Percentiles rank a stretch among this genome's conserved stretches.
Conservation (phyloP, 2,888 invertebrate species). For the Ganaspis brasiliensis region DNA sequence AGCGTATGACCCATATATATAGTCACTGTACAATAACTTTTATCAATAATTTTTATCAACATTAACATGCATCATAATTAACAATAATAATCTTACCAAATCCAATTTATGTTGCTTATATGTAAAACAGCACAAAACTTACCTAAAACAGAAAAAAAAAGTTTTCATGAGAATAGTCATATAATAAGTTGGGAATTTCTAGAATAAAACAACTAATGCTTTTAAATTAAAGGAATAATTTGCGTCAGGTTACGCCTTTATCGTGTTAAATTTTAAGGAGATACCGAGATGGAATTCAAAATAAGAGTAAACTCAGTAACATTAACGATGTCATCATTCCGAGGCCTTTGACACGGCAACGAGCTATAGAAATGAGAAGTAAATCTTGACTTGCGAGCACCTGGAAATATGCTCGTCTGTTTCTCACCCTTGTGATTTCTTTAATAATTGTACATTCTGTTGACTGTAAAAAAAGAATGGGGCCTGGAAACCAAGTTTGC, state of each 20-base stretch:
- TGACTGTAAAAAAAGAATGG: not conserved
- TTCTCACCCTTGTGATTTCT: not conserved
- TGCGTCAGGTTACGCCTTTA: not conserved
- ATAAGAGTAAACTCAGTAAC: constrained; percentile 1
- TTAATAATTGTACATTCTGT: constrained; percentile 9
- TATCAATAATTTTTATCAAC: no score
- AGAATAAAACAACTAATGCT: not conserved
- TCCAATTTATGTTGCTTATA: no score
- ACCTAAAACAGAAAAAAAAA: not conserved
- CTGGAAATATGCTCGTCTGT: not conserved
- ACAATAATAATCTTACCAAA: no score
- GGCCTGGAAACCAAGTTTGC: not conserved
- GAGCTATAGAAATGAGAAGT: constrained; percentile 2
- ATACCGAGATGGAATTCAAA: not conserved
- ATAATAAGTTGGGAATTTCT: not conserved
- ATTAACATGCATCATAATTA: no score
- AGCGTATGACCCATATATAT: no score
- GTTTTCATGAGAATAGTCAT: not conserved
- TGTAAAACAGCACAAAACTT: no score
- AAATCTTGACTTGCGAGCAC: constrained; percentile 3
- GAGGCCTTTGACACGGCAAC: not conserved
- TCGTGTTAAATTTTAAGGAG: not conserved
- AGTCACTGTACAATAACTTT: no score
- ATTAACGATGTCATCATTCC: not conserved
- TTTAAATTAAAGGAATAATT: not conserved